phyloP scores from a whole-genome alignment of 64 coral and sea anemone species.

The Platygyra sinensis region DNA sequence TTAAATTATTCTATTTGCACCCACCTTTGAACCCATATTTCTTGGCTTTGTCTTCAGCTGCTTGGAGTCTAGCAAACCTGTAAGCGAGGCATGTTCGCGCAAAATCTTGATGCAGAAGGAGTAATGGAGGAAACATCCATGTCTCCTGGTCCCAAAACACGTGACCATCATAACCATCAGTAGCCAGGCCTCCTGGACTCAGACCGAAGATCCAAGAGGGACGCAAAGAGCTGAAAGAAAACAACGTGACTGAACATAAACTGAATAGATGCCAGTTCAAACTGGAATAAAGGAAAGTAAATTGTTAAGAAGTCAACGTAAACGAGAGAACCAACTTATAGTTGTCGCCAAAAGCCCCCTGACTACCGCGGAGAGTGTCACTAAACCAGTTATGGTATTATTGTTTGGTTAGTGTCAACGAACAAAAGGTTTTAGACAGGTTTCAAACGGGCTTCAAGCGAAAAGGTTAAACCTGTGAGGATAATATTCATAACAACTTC shows the following conservation, averaged over 20 bases:
- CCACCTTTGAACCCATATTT: slow-evolving; percentile 76
- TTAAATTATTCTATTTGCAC: neutral
- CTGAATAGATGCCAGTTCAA: no score
- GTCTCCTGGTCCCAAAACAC: slow-evolving; percentile 99
- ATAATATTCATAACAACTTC: no score
- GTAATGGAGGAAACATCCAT: slow-evolving; percentile 94
- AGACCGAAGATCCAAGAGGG: slow-evolving; percentile 81
- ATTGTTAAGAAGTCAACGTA: no score
- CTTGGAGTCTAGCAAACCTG: slow-evolving; percentile 66
- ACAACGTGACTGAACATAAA: neutral
- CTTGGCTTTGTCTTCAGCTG: slow-evolving; percentile 77
- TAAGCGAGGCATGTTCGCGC: slow-evolving; percentile 82
- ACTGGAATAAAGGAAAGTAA: no score
- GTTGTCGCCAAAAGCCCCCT: no score
- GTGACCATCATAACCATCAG: slow-evolving; percentile 90
- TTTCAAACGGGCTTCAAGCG: no score
- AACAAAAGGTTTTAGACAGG: no score
- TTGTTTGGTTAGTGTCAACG: no score
- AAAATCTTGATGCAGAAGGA: slow-evolving; percentile 75
- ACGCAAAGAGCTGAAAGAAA: slow-evolving; percentile 76
- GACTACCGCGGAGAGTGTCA: no score
- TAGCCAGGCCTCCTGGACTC: slow-evolving; percentile 94
- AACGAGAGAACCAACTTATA: no score
- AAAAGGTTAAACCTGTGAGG: no score
- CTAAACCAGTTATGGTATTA: no score